Base-by-base conservation (phyloP, 1,140 invertebrate genomes). In the Calephelis virginiensis region DNA sequence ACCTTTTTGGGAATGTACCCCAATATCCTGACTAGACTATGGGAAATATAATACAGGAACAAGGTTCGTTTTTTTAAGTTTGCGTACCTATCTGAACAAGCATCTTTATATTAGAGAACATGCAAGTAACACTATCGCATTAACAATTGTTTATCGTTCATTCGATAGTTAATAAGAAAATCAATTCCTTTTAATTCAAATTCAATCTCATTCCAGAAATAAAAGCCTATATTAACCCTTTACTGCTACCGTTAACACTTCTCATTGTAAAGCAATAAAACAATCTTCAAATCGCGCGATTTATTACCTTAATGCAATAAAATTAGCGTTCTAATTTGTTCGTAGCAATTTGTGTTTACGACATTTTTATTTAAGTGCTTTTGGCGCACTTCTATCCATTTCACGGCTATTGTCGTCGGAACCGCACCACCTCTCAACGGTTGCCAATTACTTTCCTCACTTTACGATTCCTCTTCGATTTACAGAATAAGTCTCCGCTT, bases 321-420 rank as follows among this genome's bases (percentile, higher is more conserved):
- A 87, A 85, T 86, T 86, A 89, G 78, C 76, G 84, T 86, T 82
- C 78, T 85, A 86, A 89, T 89, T 89, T 87, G 83, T 85, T 76
- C 74, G 78, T 64, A 71, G 80, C 77, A 80, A 82, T 82, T 80
- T 74, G 69, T 56, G 67, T 85, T 85, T 85, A 85, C 77, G 73
- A 75, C 72, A 66, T 73, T 83, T 80, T 81, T 74, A 83, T 76
- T 78, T 67, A 68, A 68, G 72, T 70, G 69, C 67, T 72, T 69
- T 6, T 40, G 40, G 40, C 40, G 8, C 8, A 40, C 64, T 64
- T 63, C 72, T 75, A 74, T 72, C 77, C 77, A 88, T 88, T 88
- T 88, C 85, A 88, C 83, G 85, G 80, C 73, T 83, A 78, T 82
- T 83, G 76, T 82, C 74, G 75, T 70, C 63, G 70, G 67, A 71